Evolutionary conservation across 2,888 invertebrate species (phyloP).

Genomic region (Parnassius orleans): DNA sequence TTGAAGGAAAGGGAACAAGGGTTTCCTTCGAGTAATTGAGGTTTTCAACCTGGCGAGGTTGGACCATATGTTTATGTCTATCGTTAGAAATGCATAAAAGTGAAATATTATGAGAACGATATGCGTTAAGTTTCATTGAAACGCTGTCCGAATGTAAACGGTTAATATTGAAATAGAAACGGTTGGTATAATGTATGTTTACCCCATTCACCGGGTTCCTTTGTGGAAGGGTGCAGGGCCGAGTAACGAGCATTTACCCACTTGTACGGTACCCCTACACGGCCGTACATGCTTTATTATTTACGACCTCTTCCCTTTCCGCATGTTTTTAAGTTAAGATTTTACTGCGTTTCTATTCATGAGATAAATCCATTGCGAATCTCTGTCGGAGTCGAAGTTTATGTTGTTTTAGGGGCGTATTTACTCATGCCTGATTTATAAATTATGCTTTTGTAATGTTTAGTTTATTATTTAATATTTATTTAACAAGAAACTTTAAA

Average conservation of each 20-base stretch:
- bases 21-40: too few species aligned
- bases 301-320: constrained; percentile 75
- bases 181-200: constrained; percentile 72
- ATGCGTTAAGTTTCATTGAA: constrained; percentile 8
- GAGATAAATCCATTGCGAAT: constrained; percentile 62
- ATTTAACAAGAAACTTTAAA: too few species aligned
- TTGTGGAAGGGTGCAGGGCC: constrained; percentile 65
- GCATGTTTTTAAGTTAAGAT: constrained; percentile 78
- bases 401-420: constrained; percentile 26
- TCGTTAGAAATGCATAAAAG: too few species aligned
- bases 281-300: constrained; percentile 75
- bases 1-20: too few species aligned
- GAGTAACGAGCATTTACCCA: constrained; percentile 71
- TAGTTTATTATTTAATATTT: too few species aligned
- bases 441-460: constrained; percentile 12
- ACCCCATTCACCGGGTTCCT: constrained; percentile 62
- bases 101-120: not conserved
- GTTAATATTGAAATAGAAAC: constrained; percentile 62
- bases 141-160: constrained; percentile 31
- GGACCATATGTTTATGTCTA: too few species aligned
- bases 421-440: constrained; percentile 15
- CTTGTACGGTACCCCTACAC: constrained; percentile 58
- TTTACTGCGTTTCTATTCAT: constrained; percentile 76
- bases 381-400: constrained; percentile 41
- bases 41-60: too few species aligned